Evolutionary conservation across 2,797 vertebrate genomes (phyloP).

Genomic region (Xenopus petersii): DNA sequence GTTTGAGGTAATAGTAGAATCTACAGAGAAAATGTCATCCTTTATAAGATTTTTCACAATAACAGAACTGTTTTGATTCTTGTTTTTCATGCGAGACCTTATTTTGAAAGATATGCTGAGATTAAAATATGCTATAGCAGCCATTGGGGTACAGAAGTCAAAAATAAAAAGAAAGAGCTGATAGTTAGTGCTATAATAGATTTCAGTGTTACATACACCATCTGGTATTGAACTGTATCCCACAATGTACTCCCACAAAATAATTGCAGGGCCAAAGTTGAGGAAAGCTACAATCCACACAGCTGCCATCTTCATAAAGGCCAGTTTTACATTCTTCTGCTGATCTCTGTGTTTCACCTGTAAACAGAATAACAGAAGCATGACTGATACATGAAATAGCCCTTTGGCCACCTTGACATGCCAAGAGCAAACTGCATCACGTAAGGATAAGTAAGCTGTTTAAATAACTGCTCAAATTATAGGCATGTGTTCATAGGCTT

Average conservation of each 20-base stretch:
- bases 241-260: constrained; percentile 72
- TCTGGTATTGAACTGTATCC: constrained; percentile 70
- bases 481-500: too few species aligned
- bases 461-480: too few species aligned
- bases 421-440: too few species aligned
- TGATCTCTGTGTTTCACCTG: constrained; percentile 76
- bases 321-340: constrained; percentile 69
- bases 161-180: constrained; percentile 74
- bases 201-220: constrained; percentile 76
- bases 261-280: constrained; percentile 75
- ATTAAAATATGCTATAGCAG: constrained; percentile 79
- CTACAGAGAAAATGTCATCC: constrained; percentile 4
- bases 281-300: constrained; percentile 77
- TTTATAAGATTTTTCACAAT: not conserved
- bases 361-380: not conserved
- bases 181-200: constrained; percentile 79
- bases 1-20: not conserved
- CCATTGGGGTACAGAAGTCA: constrained; percentile 78
- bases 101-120: constrained; percentile 80
- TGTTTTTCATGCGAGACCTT: constrained; percentile 64
- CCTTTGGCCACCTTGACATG: too few species aligned
- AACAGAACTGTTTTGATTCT: constrained; percentile 1
- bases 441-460: too few species aligned
- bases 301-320: constrained; percentile 72
- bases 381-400: too few species aligned